Percentiles rank a stretch among this genome's conserved stretches.
Conservation (phyloP, 2,888 invertebrate genomes). For the Cosmopolites sordidus region DNA sequence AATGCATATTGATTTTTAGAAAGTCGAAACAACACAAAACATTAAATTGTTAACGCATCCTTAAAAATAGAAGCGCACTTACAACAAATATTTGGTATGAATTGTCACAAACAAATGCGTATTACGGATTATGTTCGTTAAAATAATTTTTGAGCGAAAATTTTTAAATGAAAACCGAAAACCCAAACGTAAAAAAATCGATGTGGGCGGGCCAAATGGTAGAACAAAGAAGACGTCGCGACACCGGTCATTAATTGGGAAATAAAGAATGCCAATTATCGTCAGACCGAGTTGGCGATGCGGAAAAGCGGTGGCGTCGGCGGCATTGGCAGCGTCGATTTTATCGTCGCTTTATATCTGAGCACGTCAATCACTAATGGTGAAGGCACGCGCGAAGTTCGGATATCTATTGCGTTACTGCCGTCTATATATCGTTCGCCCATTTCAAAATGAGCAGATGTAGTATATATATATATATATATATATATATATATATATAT, state of each 20-base stretch:
- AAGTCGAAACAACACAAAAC: too few relatives aligned
- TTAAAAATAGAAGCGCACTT: too few relatives aligned
- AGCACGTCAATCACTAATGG: background rate
- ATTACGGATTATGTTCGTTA: background rate
- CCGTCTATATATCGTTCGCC: background rate
- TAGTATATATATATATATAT: too few relatives aligned
- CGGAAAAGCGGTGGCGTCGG: conserved; percentile 21
- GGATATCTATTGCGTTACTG: background rate
- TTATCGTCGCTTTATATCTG: conserved; percentile 24
- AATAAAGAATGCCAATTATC: conserved; percentile 22
- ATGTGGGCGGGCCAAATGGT: too few relatives aligned
- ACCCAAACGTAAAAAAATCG: background rate
- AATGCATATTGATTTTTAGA: too few relatives aligned
- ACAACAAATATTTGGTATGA: too few relatives aligned
- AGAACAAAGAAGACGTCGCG: background rate
- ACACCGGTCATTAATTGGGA: background rate
- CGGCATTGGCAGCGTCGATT: conserved; percentile 13
- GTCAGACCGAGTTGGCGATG: conserved; percentile 14
- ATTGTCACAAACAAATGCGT: too few relatives aligned
- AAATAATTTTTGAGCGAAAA: background rate
- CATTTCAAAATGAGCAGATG: too few relatives aligned
- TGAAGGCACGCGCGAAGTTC: conserved; percentile 2
- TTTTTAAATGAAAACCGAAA: background rate
- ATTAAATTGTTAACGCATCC: too few relatives aligned
- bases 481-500: too few relatives aligned